Conservation (phyloP, 1,140 invertebrate genomes). For the Vanessa atalanta region DNA sequence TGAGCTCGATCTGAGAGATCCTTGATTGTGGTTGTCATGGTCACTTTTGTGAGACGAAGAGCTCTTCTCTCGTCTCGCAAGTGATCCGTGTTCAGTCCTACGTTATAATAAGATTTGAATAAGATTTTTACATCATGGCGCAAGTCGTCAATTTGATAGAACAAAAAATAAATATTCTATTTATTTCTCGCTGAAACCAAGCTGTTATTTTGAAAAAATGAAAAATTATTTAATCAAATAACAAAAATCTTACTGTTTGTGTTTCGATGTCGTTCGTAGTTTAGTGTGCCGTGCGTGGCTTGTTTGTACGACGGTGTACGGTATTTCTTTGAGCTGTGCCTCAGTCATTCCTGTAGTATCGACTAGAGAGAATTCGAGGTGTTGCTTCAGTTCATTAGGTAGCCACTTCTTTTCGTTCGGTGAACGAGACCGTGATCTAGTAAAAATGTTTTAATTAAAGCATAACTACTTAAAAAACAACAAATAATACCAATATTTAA, state of each 20-base stretch:
- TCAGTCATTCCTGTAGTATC: conserved; percentile 94
- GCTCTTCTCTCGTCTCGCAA: conserved; percentile 72
- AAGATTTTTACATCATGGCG: background rate
- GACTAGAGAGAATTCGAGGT: conserved; percentile 94
- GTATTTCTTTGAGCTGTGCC: conserved; percentile 93
- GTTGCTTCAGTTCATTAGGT: conserved; percentile 88
- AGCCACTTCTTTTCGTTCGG: conserved; percentile 85
- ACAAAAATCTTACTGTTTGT: conserved; percentile 66
- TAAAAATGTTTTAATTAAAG: conserved; percentile 19
- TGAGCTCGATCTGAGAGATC: conserved; percentile 75
- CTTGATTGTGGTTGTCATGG: conserved; percentile 73
- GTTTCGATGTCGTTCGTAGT: conserved; percentile 78
- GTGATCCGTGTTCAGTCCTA: conserved; percentile 69
- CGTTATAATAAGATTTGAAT: conserved; percentile 25
- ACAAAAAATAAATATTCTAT: too few species aligned
- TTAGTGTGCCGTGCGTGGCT: conserved; percentile 82
- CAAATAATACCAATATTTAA: too few species aligned
- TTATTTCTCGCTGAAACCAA: too few species aligned
- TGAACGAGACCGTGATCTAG: conserved; percentile 85
- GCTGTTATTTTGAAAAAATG: too few species aligned
- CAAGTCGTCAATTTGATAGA: background rate
- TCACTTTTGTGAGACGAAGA: conserved; percentile 66
- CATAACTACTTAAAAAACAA: too few species aligned
- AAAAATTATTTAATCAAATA: too few species aligned
- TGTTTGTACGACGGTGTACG: conserved; percentile 93